A percentile compares a stretch with the other conserved stretches of the same genome.
Evolutionary conservation across 2,797 vertebrate genomes (phyloP).

Genomic region (Iguana delicatissima): DNA sequence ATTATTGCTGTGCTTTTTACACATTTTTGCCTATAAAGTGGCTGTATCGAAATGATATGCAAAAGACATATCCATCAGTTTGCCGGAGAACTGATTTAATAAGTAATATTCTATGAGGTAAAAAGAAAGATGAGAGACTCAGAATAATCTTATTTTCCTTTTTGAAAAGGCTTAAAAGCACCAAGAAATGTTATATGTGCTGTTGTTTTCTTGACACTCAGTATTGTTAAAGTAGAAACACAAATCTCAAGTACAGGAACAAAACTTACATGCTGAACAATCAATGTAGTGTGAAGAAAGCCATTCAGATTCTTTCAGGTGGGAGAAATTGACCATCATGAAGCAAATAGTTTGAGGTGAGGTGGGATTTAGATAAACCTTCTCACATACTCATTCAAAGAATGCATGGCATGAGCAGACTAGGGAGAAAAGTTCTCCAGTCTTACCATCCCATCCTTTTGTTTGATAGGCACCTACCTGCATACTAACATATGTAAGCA

Average conservation of each 20-base stretch:
- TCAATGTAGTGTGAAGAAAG: neutral
- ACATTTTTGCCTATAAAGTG: neutral
- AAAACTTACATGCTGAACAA: neutral
- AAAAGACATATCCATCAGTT: neutral
- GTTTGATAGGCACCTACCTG: neutral
- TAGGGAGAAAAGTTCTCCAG: neutral
- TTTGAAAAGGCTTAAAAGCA: neutral
- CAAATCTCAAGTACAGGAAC: neutral
- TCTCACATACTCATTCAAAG: neutral
- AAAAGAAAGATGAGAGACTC: too few species aligned
- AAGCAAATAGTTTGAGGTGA: neutral
- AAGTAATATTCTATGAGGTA: neutral
- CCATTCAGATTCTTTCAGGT: neutral
- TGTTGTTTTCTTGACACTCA: neutral
- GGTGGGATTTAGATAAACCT: too few species aligned
- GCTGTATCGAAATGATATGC: neutral
- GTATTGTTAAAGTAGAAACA: neutral
- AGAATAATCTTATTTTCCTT: neutral
- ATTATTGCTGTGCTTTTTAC: neutral
- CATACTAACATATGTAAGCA: neutral
- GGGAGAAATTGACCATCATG: neutral
- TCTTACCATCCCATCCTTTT: neutral
- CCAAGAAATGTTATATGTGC: neutral
- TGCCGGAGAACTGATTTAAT: neutral
- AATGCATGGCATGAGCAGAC: neutral